Evolutionary conservation across 2,888 invertebrate genomes (phyloP).

Genomic region (Malthinus seriepunctatus): DNA sequence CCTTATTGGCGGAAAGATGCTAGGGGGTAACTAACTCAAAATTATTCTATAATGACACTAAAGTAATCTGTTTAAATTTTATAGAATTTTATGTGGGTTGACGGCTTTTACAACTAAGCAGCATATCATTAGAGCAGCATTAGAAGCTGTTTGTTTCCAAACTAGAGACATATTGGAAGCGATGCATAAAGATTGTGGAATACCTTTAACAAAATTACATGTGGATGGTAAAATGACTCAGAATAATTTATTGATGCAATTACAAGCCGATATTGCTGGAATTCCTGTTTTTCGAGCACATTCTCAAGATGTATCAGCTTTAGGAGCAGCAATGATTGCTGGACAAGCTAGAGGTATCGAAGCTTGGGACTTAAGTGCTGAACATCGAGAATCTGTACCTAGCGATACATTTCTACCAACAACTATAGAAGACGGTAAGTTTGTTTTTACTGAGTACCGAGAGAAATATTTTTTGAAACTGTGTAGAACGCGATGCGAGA

Average conservation of each 20-base stretch:
- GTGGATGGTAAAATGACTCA: slow-evolving; percentile 94
- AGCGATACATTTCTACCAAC: slow-evolving; percentile 82
- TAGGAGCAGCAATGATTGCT: slow-evolving; percentile 94
- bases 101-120: slow-evolving; percentile 91
- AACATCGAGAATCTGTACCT: slow-evolving; percentile 62
- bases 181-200: slow-evolving; percentile 92
- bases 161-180: slow-evolving; percentile 92
- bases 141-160: slow-evolving; percentile 97
- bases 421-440: slow-evolving; percentile 73
- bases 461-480: neutral
- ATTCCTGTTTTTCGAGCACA: slow-evolving; percentile 88
- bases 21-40: slow-evolving; percentile 68
- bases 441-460: neutral
- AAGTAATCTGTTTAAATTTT: slow-evolving; percentile 22
- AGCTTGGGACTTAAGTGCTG: slow-evolving; percentile 68
- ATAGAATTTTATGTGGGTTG: slow-evolving; percentile 83
- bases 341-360: slow-evolving; percentile 70
- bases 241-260: slow-evolving; percentile 90
- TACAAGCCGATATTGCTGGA: slow-evolving; percentile 87
- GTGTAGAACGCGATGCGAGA: slow-evolving; percentile 71
- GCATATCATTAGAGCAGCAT: slow-evolving; percentile 90
- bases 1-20: slow-evolving; percentile 99
- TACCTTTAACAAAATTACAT: slow-evolving; percentile 78
- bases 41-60: neutral
- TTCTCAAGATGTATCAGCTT: slow-evolving; percentile 85